Percentiles rank a stretch among this genome's conserved stretches.
Evolutionary conservation across 1,140 invertebrate genomes (phyloP).

Genomic region (Drosophila ambigua): DNA sequence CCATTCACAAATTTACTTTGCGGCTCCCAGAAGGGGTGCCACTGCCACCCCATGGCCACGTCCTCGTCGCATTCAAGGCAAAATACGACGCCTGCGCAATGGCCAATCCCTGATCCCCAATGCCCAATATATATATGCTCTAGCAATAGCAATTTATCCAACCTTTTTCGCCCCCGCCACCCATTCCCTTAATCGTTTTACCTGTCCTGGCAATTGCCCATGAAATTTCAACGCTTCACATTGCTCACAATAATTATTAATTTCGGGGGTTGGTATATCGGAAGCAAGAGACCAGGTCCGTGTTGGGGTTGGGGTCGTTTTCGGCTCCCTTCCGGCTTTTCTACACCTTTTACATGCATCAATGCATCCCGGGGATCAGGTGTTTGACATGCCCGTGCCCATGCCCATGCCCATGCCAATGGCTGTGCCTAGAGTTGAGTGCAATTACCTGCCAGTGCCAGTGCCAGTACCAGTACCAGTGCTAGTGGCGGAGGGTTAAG

Average conservation of each 20-base stretch:
- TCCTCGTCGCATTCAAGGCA: constrained; percentile 64
- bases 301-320: not conserved
- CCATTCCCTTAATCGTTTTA: constrained; percentile 15
- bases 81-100: constrained; percentile 60
- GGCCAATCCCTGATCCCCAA: not conserved
- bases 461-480: too few relatives aligned
- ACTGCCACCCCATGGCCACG: constrained; percentile 36
- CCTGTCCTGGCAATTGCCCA: constrained; percentile 67
- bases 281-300: constrained; percentile 3
- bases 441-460: constrained; percentile 23
- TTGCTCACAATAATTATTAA: constrained; percentile 73
- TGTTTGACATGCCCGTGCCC: constrained; percentile 65
- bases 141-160: constrained; percentile 32
- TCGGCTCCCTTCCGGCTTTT: constrained; percentile 66
- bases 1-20: constrained; percentile 82
- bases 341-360: constrained; percentile 80
- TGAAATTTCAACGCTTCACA: constrained; percentile 69
- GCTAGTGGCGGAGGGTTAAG: constrained; percentile 1
- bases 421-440: constrained; percentile 1
- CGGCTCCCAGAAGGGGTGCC: constrained; percentile 23
- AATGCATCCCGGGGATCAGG: constrained; percentile 73
- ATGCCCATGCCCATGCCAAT: not conserved
- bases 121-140: not conserved
- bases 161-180: constrained; percentile 59
- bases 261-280: constrained; percentile 44